These are phyloP conservation scores for Salvelinus sp. DNA, from an alignment of 2,113 vertebrate species.

Conservation along the genomic window DNA sequence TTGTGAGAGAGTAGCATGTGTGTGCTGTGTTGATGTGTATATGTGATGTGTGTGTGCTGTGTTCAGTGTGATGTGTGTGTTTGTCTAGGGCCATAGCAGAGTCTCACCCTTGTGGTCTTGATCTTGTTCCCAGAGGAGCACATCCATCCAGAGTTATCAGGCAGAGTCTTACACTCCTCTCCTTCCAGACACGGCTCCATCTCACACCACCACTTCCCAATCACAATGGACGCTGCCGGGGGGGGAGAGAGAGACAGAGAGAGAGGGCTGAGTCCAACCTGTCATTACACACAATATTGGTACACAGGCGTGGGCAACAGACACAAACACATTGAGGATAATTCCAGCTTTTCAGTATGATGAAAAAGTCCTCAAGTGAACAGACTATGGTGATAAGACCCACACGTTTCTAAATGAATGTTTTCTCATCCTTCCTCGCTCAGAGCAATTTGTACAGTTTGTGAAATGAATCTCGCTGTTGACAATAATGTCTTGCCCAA, in stretches of 20 bases:
- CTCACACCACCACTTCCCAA: conserved; percentile 99
- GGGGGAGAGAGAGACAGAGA: conserved; percentile 21
- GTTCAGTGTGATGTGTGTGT: conserved; percentile 9
- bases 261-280: conserved; percentile 20
- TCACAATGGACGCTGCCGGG: conserved; percentile 90
- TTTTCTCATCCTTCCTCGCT: conserved; percentile 37
- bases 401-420: conserved; percentile 25
- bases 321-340: conserved; percentile 1
- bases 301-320: conserved; percentile 5
- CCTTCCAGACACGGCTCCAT: conserved; percentile 97
- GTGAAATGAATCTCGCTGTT: conserved; percentile 45
- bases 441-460: conserved; percentile 44
- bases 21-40: neutral
- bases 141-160: conserved; percentile 98
- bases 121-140: conserved; percentile 97
- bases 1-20: neutral
- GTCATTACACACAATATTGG: neutral
- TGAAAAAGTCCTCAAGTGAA: neutral
- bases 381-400: neutral
- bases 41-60: neutral
- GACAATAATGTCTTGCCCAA: conserved; percentile 55
- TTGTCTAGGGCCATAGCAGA: neutral
- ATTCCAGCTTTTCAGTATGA: neutral
- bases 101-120: conserved; percentile 97
- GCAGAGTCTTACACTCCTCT: conserved; percentile 96